Evolutionary conservation across 2,113 vertebrate species (phyloP), one percentile per base, ranked within the genome.

Genomic region (Zapornia atra): DNA sequence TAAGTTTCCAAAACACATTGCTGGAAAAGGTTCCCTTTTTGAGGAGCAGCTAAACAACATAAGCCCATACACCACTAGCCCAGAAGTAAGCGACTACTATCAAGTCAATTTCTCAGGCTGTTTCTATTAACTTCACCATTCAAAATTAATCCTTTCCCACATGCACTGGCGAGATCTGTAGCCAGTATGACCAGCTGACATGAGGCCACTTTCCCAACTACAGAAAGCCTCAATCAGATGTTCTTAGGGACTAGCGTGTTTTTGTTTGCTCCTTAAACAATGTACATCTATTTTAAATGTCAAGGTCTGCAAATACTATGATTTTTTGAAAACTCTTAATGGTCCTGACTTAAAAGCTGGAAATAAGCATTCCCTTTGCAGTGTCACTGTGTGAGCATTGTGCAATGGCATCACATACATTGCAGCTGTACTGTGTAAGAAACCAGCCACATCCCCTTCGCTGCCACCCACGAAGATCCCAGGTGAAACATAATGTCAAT

Each of bases 321-420:
- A 50, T 40, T 11, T 69, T 80, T 9, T 44, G 24, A 73, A 75
- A 93, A 76, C 10, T 53, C 26, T 19, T 9, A 24, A 40, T 9
- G 20, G 12, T 17, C 25, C 48, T 3, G 46, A 18, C 42, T 24
- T 54, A n/a, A 54, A 46, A 63, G 31, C 24, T 25, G 46, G 15
- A 48, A 19, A 48, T 5, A 48, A 16, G 53, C 4, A 5, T 4
- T 48, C 28, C 42, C 31, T 11, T 9, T 15, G 33, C 64, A 42
- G 42, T 21, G 68, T 11, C 34, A 34, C 44, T 50, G 66, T 31
- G 12, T 6, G 0, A 0, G 3, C 2, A 1, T 2, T 46, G 33
- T 11, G 46, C 79, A 48, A 10, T 5, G 15, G 15, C n/a, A 56
- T 7, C 2, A 0, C 0, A 16, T 20, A 53, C 5, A 0, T 25